Evolutionary conservation across 1,140 invertebrate species (phyloP).

Genomic region (Caerostris extrusa): DNA sequence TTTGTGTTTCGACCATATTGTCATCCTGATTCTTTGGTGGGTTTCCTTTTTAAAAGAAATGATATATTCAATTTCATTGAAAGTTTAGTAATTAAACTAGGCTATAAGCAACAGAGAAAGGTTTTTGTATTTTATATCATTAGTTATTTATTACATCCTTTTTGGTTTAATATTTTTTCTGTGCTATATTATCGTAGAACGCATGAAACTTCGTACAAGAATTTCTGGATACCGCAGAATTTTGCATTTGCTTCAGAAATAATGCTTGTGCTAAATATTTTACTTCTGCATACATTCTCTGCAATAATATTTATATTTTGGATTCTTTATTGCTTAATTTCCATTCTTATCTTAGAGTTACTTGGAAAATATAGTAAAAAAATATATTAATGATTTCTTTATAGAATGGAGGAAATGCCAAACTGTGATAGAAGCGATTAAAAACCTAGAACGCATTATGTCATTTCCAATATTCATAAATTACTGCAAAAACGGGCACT

Average conservation of each 20-base stretch:
- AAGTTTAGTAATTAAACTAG: background rate
- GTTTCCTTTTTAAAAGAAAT: background rate
- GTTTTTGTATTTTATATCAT: background rate
- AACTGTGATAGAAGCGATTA: background rate
- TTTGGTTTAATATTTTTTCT: background rate
- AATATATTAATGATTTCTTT: background rate
- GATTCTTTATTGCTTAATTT: background rate
- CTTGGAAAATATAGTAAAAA: background rate
- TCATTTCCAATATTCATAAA: background rate
- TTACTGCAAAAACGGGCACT: background rate
- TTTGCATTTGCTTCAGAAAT: background rate
- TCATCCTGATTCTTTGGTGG: background rate
- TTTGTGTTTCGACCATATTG: background rate
- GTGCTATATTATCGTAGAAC: background rate
- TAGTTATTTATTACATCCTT: background rate
- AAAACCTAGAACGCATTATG: background rate
- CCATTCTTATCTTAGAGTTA: background rate
- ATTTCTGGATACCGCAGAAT: background rate
- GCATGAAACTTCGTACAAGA: background rate
- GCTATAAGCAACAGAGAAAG: background rate
- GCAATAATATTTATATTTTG: background rate
- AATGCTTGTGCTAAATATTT: background rate
- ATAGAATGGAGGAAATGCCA: background rate
- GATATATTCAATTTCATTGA: background rate
- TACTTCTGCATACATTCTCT: background rate